Conservation (phyloP, 2,888 invertebrate species). For the Andrena praecox region DNA sequence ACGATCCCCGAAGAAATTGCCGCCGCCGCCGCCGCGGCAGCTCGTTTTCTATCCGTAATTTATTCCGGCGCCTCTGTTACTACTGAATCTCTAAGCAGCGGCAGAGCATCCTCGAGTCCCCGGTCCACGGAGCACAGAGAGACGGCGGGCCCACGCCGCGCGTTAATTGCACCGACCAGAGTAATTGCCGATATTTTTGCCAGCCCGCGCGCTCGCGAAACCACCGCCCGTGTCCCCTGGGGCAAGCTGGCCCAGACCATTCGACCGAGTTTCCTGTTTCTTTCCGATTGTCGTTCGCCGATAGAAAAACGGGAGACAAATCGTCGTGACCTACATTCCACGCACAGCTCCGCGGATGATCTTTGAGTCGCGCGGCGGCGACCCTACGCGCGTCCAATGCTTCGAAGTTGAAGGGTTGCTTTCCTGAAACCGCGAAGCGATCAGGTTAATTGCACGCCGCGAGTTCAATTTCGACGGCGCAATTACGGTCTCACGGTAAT, state of each 20-base stretch:
- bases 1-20: slow-evolving; percentile 49
- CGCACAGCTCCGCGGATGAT: background rate
- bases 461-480: slow-evolving; percentile 28
- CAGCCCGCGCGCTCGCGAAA: slow-evolving; percentile 16
- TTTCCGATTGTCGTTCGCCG: background rate
- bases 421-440: background rate
- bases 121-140: background rate
- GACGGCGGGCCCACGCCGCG: slow-evolving; percentile 2
- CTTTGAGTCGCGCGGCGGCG: background rate
- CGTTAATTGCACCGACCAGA: slow-evolving; percentile 44
- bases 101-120: background rate
- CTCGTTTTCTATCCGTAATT: slow-evolving; percentile 54
- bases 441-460: slow-evolving; percentile 29
- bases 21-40: slow-evolving; percentile 36
- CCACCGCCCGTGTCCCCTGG: background rate
- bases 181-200: slow-evolving; percentile 51
- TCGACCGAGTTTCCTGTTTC: background rate
- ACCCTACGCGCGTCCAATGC: background rate
- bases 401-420: slow-evolving; percentile 1
- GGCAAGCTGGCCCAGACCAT: background rate
- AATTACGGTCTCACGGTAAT: slow-evolving; percentile 16
- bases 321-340: slow-evolving; percentile 3
- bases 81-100: slow-evolving; percentile 47
- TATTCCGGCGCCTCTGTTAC: slow-evolving; percentile 33
- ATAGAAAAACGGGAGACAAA: background rate